Base-by-base conservation (phyloP, 2,113 vertebrate genomes). In the Tachysurus fulvidraco region DNA sequence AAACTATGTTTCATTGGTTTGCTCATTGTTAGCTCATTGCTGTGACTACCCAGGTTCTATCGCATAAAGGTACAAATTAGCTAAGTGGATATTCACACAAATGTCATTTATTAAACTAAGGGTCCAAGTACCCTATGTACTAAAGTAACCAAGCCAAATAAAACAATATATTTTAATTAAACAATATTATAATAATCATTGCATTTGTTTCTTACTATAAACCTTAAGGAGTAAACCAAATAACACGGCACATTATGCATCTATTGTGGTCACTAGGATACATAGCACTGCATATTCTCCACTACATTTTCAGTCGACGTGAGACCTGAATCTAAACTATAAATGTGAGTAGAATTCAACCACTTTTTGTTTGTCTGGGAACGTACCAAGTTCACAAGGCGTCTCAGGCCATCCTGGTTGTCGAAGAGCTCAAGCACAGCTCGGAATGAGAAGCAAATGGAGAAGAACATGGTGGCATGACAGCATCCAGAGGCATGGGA, bases 381-480 rank as follows among this genome's bases (percentile, higher is more conserved):
- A 93, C 91, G 16, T 91, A 95, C 98, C 96, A 99, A 93, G 91
- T 99, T 99, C 89, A 99, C 98, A 64, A 99, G 96, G 14, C 98
- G 96, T 0, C 98, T 94, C 87, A 99, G 96, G 67, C 98, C 98
- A 60, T 99, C 98, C n/a, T 98, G 98, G 89, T 93, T 95, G 93
- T 99, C 98, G 44, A 99, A 99, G 77, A 99, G 97, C 89, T 99
- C 97, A 88, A 99, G 94, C 46, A 99, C 97, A 2, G 97, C 98
- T 28, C 98, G 97, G 91, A 99, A 99, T 60, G 98, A 97, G 92
- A 99, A 99, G 90, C 97, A 99, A 92, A 99, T 99, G 87, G 98
- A 99, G 94, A 99, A 99, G 94, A 99, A 99, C 98, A 99, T 99
- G 90, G 98, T 99, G 87, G 98, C 98, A 55, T 99, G 98, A 93